Evolutionary conservation across 2,888 invertebrate species (phyloP).

Genomic region (Steinernema hermaphroditum): DNA sequence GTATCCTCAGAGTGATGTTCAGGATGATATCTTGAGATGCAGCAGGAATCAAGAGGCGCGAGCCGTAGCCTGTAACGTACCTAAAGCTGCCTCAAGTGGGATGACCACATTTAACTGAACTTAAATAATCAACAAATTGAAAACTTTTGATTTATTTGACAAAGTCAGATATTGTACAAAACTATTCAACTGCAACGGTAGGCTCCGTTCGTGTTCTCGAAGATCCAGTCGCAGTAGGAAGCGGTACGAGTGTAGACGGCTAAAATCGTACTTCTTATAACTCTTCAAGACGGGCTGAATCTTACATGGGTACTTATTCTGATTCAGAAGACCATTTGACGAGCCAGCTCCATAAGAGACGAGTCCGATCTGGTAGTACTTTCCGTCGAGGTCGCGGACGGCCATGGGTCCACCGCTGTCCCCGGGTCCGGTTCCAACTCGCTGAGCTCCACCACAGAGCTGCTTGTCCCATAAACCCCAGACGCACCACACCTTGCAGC

Average conservation of each 20-base stretch:
- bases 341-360: background rate
- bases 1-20: too few species aligned
- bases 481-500: background rate
- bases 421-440: background rate
- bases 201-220: background rate
- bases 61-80: too few species aligned
- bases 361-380: background rate
- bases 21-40: too few species aligned
- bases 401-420: background rate
- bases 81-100: too few species aligned
- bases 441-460: background rate
- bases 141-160: too few species aligned
- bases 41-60: too few species aligned
- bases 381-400: background rate
- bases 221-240: background rate
- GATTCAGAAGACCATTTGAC: background rate
- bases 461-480: background rate
- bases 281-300: background rate
- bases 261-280: background rate
- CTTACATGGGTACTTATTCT: background rate
- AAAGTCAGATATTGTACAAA: too few species aligned
- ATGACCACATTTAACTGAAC: too few species aligned
- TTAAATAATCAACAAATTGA: too few species aligned
- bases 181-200: background rate
- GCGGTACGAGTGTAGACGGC: slow-evolving; percentile 7